These are phyloP conservation scores for Rousettus leschenaultii DNA, from an alignment of 2,113 vertebrate species.

Conservation along the genomic window DNA sequence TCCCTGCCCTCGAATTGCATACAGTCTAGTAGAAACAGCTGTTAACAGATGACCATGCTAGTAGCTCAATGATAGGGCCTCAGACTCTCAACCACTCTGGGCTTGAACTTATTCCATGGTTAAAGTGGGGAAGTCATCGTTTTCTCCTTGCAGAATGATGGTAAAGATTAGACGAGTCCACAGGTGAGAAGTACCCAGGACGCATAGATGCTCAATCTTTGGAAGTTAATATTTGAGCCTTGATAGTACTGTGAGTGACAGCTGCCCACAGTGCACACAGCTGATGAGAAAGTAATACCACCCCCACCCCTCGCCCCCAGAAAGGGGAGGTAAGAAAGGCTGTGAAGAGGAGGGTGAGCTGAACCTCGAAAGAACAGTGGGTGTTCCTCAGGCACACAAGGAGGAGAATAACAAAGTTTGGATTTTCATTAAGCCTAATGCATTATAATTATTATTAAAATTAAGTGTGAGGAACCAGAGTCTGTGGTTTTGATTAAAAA, in stretches of 20 bases:
- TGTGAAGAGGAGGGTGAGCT: not conserved
- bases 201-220: no score
- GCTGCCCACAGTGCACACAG: not conserved
- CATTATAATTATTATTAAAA: not conserved
- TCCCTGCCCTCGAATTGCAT: not conserved
- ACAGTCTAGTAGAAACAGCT: not conserved
- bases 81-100: not conserved
- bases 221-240: not conserved
- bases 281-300: fast-evolving
- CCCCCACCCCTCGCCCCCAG: no score
- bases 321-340: not conserved
- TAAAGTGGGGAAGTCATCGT: not conserved
- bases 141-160: not conserved
- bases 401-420: not conserved
- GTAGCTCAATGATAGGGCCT: not conserved
- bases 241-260: not conserved
- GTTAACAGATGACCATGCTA: not conserved
- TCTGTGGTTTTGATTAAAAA: not conserved
- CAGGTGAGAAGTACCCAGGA: not conserved
- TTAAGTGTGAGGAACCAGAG: not conserved
- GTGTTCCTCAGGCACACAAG: not conserved
- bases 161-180: not conserved
- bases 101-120: not conserved
- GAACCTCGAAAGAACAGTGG: not conserved
- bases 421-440: not conserved